Evolutionary conservation across 2,797 vertebrate genomes (phyloP), one percentile per base, ranked within the genome.

Genomic region (Helostoma temminkii): DNA sequence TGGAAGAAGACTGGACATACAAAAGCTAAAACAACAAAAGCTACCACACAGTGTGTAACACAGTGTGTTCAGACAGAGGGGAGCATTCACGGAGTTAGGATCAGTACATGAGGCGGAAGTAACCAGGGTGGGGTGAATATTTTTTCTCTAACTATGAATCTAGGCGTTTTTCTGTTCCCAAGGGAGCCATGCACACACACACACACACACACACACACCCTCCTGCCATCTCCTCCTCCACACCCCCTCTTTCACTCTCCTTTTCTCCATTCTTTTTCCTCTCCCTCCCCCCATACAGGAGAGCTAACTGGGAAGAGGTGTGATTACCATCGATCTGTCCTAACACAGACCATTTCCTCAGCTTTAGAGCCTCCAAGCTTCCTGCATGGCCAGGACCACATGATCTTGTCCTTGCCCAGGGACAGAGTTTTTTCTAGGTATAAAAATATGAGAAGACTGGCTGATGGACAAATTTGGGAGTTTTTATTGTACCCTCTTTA

Each of bases 241-340:
- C 55, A 18, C 19, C 15, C 37, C 46, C 39, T 46, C 34, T 28
- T 26, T 49, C 15, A 3, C 25, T 39, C 32, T 60, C 55, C 24
- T 24, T 41, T 68, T 45, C 61, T 41, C 68, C 22, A 11, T 61
- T 66, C 50, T 49, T 77, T 49, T 77, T 30, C 43, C 47, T 75
- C 77, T 47, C 77, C 82, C 85, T 54, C 62, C 87, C 74, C 76
- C 82, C 57, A 84, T 14, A 45, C 1, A 14, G 50, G 78, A 74
- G 63, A 66, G 74, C 83, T 61, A 68, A 81, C 78, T 67, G 75
- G 78, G 85, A 73, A 64, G 78, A 81, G 73, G 85, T 78, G 85
- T 82, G 85, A 91, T 90, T 84, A 74, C 77, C 82, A 91, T 91
- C 75, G 65, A 93, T 91, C 85, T 78, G 78, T 82, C 77, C 87